Evolutionary conservation across 64 coral and sea anemone genomes (phyloP).

Genomic region (Stylophora pistillata): DNA sequence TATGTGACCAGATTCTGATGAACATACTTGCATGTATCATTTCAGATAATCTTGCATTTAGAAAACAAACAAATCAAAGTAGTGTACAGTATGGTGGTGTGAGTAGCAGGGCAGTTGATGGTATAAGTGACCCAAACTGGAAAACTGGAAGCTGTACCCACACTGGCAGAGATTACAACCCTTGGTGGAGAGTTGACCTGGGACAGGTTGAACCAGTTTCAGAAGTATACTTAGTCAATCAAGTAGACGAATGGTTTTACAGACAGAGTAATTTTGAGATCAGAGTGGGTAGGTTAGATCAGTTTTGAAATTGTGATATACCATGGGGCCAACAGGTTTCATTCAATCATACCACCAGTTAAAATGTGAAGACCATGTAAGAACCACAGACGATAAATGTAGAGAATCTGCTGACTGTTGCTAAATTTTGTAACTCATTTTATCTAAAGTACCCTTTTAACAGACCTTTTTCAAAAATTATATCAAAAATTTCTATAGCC

Average conservation of each 20-base stretch:
- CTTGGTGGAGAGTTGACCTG: constrained; percentile 39
- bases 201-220: not conserved
- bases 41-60: constrained; percentile 21
- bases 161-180: not conserved
- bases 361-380: too few relatives aligned
- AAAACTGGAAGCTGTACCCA: not conserved
- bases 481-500: too few relatives aligned
- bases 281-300: constrained; percentile 20
- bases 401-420: too few relatives aligned
- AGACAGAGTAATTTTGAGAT: constrained; percentile 10
- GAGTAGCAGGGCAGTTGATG: constrained; percentile 4
- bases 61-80: not conserved
- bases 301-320: not conserved
- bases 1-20: not conserved
- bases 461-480: too few relatives aligned
- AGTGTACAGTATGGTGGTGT: not conserved
- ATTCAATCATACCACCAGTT: too few relatives aligned
- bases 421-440: too few relatives aligned
- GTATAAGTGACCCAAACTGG: not conserved
- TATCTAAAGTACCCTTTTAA: too few relatives aligned
- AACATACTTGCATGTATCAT: not conserved
- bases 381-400: too few relatives aligned
- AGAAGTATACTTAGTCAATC: constrained; percentile 27
- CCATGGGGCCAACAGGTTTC: too few relatives aligned
- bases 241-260: not conserved